Evolutionary conservation across 2,888 invertebrate species (phyloP).

Genomic region (Clanis bilineata): DNA sequence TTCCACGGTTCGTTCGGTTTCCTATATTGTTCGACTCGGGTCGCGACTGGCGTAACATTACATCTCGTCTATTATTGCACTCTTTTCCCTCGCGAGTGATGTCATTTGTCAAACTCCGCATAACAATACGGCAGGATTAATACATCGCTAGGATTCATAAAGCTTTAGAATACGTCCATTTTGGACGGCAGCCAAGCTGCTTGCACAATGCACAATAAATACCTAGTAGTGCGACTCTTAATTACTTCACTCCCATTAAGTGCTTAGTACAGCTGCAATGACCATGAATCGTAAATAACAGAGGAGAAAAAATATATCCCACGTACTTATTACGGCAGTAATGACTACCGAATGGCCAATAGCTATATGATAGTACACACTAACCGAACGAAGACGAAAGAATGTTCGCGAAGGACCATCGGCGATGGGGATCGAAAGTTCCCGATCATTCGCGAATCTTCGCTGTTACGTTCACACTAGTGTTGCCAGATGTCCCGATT

Average conservation of each 20-base stretch:
- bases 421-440: no score
- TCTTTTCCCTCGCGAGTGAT: slow-evolving; percentile 32
- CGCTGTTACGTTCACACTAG: no score
- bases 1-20: slow-evolving; percentile 58
- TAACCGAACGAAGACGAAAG: no score
- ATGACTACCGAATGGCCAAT: no score
- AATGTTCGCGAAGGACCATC: no score
- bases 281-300: slow-evolving; percentile 19
- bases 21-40: slow-evolving; percentile 49
- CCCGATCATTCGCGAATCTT: no score
- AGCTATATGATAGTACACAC: no score
- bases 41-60: slow-evolving; percentile 43
- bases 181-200: slow-evolving; percentile 65
- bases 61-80: slow-evolving; percentile 28
- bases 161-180: slow-evolving; percentile 60
- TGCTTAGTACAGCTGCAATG: slow-evolving; percentile 34
- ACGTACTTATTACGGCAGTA: not conserved
- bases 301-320: slow-evolving; percentile 1
- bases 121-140: slow-evolving; percentile 63
- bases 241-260: slow-evolving; percentile 71
- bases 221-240: slow-evolving; percentile 68
- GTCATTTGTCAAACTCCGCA: slow-evolving; percentile 50
- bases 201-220: slow-evolving; percentile 75
- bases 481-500: no score
- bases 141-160: slow-evolving; percentile 67